Conservation (phyloP, 2,888 invertebrate species). For the Chromoteleia sp. region DNA sequence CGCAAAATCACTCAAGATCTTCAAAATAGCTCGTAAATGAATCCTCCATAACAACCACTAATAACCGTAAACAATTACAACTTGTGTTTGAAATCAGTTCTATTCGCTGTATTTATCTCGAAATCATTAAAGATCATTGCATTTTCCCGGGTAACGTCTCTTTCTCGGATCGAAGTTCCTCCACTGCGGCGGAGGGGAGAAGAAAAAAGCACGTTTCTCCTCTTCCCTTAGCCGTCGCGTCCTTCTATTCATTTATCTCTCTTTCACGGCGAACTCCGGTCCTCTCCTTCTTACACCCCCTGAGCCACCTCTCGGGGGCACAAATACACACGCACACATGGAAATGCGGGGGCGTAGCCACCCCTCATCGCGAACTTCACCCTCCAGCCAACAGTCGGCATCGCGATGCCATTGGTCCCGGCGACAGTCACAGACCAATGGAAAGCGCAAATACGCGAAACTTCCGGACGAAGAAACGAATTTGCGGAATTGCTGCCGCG, state of each 20-base stretch:
- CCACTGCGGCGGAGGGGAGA: constrained; percentile 37
- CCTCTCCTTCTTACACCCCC: constrained; percentile 63
- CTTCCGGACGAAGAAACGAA: constrained; percentile 67
- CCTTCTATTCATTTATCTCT: constrained; percentile 76
- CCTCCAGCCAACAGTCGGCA: constrained; percentile 80
- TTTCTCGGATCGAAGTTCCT: constrained; percentile 83
- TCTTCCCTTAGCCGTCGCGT: constrained; percentile 68
- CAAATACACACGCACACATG: constrained; percentile 63
- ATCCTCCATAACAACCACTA: too few relatives aligned
- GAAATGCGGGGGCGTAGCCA: constrained; percentile 79
- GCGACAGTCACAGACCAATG: constrained; percentile 83
- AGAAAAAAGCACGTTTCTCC: constrained; percentile 59
- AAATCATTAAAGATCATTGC: constrained; percentile 30
- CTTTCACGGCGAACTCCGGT: constrained; percentile 64
- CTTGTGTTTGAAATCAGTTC: background rate
- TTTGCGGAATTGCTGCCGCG: constrained; percentile 68
- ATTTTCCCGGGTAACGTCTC: constrained; percentile 75
- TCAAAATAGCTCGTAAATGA: too few relatives aligned
- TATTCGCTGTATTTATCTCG: background rate
- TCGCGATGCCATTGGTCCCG: constrained; percentile 83
- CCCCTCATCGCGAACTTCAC: constrained; percentile 77
- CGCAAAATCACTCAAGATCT: too few relatives aligned
- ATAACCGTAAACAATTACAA: too few relatives aligned
- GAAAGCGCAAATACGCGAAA: constrained; percentile 72
- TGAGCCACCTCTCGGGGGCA: constrained; percentile 47